Conservation (phyloP, 1,140 invertebrate species). For the Steinernema khuongi region DNA sequence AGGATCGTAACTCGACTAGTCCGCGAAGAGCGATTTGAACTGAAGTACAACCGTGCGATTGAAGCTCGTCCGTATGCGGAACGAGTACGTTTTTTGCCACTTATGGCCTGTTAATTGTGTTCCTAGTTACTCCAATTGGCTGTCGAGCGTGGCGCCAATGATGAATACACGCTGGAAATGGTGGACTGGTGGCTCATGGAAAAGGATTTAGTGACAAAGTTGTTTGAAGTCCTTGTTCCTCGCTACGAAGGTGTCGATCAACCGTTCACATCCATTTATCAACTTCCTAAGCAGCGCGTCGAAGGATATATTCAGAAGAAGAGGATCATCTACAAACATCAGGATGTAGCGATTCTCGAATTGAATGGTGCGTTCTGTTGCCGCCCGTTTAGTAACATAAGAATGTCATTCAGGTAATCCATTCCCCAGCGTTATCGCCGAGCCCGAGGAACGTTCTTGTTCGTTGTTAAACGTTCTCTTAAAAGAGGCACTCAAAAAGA, state of each 20-base stretch:
- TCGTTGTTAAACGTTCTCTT: constrained; percentile 23
- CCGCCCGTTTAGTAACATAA: constrained; percentile 22
- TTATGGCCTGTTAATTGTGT: not conserved
- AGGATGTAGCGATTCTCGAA: constrained; percentile 45
- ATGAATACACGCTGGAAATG: constrained; percentile 54
- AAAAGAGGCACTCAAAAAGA: not conserved
- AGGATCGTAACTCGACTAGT: constrained; percentile 46
- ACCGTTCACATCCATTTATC: constrained; percentile 45
- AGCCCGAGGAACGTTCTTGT: constrained; percentile 6
- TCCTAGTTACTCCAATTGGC: constrained; percentile 52
- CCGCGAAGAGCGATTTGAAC: constrained; percentile 48
- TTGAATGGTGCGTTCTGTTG: constrained; percentile 42
- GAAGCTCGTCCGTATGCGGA: constrained; percentile 47
- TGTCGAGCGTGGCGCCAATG: constrained; percentile 41
- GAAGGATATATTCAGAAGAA: constrained; percentile 32
- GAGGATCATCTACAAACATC: constrained; percentile 22
- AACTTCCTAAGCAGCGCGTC: constrained; percentile 39
- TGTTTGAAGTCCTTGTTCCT: constrained; percentile 43
- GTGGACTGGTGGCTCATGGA: constrained; percentile 53
- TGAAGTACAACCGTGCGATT: constrained; percentile 48
- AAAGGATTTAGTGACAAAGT: constrained; percentile 40
- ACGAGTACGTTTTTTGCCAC: constrained; percentile 31
- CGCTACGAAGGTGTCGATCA: constrained; percentile 38
- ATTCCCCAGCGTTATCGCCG: constrained; percentile 27
- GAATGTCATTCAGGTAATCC: constrained; percentile 35